Evolutionary conservation across 1,140 invertebrate species (phyloP).

Genomic region (Zaprionus ornatus): DNA sequence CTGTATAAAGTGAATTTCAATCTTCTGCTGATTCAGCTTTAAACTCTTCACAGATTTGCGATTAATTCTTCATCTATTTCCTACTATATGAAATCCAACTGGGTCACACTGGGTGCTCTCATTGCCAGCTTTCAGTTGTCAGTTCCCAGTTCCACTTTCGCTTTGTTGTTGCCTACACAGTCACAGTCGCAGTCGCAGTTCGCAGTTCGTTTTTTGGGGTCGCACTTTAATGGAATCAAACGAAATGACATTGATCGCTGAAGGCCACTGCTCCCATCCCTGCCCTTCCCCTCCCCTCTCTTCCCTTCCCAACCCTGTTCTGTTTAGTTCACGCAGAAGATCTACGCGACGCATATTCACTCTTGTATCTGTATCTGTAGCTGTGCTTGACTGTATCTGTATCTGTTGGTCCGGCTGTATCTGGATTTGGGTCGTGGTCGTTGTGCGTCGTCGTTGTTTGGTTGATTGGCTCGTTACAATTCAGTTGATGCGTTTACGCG

Average conservation of each 20-base stretch:
- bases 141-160: conserved; percentile 24
- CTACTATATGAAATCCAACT: neutral
- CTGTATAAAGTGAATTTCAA: no score
- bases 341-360: conserved; percentile 11
- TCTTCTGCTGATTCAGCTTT: neutral
- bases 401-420: conserved; percentile 11
- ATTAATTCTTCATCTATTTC: neutral
- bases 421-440: conserved; percentile 78
- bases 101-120: neutral
- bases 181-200: conserved; percentile 15
- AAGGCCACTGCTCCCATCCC: conserved; percentile 58
- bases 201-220: conserved; percentile 55
- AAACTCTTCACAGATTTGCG: neutral
- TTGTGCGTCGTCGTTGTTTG: conserved; percentile 46
- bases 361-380: neutral
- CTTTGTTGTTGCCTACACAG: conserved; percentile 16
- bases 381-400: conserved; percentile 12
- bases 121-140: neutral
- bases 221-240: conserved; percentile 75
- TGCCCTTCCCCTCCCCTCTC: neutral
- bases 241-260: conserved; percentile 80
- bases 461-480: conserved; percentile 54
- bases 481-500: conserved; percentile 43
- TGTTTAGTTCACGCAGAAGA: neutral
- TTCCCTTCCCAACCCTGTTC: no score